Percentiles rank a stretch among this genome's conserved stretches.
Evolutionary conservation across 2,797 vertebrate genomes (phyloP).

Genomic region (Craterocephalus amniculus): DNA sequence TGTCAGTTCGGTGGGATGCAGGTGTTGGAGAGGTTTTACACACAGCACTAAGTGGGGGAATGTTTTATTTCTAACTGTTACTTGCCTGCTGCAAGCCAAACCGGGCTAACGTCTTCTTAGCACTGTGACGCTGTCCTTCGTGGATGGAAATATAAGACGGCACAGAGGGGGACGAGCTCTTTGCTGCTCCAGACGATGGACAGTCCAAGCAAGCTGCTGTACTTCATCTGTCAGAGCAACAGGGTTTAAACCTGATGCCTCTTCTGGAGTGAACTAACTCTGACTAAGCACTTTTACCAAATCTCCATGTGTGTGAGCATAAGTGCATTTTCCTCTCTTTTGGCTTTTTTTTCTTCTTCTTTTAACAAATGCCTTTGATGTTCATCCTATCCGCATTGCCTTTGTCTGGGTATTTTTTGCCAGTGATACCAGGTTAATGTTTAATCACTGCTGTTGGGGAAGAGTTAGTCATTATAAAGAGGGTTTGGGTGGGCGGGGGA

Average conservation of each 20-base stretch:
- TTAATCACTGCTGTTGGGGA: conserved; percentile 24
- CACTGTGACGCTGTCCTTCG: conserved; percentile 76
- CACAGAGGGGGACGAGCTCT: conserved; percentile 10
- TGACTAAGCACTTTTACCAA: conserved; percentile 68
- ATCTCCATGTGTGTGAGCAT: conserved; percentile 35
- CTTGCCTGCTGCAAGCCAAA: conserved; percentile 57
- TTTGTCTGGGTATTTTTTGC: conserved; percentile 53
- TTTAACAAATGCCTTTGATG: conserved; percentile 61
- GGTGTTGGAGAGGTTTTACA: conserved; percentile 28
- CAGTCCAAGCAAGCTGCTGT: conserved; percentile 9
- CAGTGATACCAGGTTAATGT: conserved; percentile 50
- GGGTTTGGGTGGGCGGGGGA: not conserved
- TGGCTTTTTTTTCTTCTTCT: conserved; percentile 32
- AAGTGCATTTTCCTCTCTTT: conserved; percentile 46
- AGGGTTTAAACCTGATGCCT: conserved; percentile 32
- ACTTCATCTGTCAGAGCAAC: conserved; percentile 27
- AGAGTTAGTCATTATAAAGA: conserved; percentile 51
- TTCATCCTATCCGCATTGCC: conserved; percentile 54
- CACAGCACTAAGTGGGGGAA: conserved; percentile 10
- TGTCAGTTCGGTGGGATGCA: conserved; percentile 34
- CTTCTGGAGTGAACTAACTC: conserved; percentile 38
- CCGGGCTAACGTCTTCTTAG: conserved; percentile 56
- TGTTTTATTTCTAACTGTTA: conserved; percentile 21
- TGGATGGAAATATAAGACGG: conserved; percentile 1
- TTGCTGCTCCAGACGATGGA: conserved; percentile 23